Base-by-base conservation (phyloP, 2,888 invertebrate species). In the Protophormia terraenovae region DNA sequence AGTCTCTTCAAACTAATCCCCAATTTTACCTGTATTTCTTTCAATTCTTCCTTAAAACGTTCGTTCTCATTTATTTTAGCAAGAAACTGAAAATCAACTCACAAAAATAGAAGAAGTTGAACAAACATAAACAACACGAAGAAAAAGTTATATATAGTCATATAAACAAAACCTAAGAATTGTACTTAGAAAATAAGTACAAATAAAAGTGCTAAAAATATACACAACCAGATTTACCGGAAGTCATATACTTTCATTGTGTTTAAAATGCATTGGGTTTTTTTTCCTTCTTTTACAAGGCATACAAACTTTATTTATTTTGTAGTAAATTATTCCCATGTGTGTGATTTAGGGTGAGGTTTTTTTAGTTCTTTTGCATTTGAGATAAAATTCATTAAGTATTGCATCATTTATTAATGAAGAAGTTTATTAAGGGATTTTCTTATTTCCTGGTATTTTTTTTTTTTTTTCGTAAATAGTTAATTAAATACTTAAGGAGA, bases 231-330 rank as follows among this genome's bases (percentile, higher is more conserved):
- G 29, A 66, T 76, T 55, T 45, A 45, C 55, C 76, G 76, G 76
- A 45, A 67, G 66, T 76, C 55, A 24, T 66, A 41, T 67, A 38
- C 27, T 69, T 69, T 47, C 32, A 66, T 55, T 55, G 41, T 55
- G n/a, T 47, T 69, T 67, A 12, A 69, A 53, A 50, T 53, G 8
- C 12, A 38, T 22, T 47, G 4, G 8, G 14, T 3, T 19, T 38
- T 38, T 10, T 35, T 60, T 50, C 22, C 29, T 45, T 8, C 8
- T 27, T 35, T 32, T 50, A 29, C 32, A 35, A 73, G 4, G 27
- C 19, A 66, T 53, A 7, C n/a, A 53, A 45, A 35, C 10, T 12
- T 12, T 29, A 19, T 41, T 50, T 71, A 29, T 38, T 50, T 78
- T 69, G 4, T 50, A 1, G 10, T 29, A 22, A 53, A 38, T 62